Evolutionary conservation across 2,113 vertebrate species (phyloP), one percentile per base, ranked within the genome.

Genomic region (Caracal caracal): DNA sequence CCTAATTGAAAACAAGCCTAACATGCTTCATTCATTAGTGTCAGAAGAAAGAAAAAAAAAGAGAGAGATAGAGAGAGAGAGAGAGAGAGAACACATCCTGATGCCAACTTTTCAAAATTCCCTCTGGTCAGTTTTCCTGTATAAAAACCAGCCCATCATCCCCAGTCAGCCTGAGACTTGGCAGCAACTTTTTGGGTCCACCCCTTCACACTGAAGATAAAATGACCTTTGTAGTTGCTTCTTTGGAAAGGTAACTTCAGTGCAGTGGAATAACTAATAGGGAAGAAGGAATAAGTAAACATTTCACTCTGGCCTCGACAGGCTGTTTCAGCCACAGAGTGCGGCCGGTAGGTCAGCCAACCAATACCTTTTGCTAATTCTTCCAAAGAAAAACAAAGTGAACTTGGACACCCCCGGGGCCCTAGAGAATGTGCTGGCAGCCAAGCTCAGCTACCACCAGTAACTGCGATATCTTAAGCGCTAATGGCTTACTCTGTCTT

Each of bases 1-100:
- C 89, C 94, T 95, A 95, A 97, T 91, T 97, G 93, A 93, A 97
- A 97, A 97, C 94, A 97, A 97, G 65, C 68, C 95, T 95, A 96
- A 92, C 82, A 70, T 76, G 83, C 40, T 88, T 95, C 94, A 91
- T 97, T 97, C 93, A 96, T 95, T 97, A 96, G 68, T 88, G 93
- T 90, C 61, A 79, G 70, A 56, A 49, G 30, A 20, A 30, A 51
- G 35, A 9, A 22, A 51, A 40, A 66, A 28, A 49, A 59, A 68
- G 40, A 40, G 37, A 37, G 37, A 56, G 5, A 40, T 5, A 40
- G 40, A 40, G 37, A 40, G 37, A 53, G 4, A 30, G 37, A 70
- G 66, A 22, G 53, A 93, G 61, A n/a, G 53, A 47, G 15, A 47
- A 47, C 13, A 30, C 3, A 0, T 88, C 28, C 76, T 22, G 6